phyloP scores from a whole-genome alignment of 1,140 invertebrate genomes.

The Muscidifurax raptorellus region DNA sequence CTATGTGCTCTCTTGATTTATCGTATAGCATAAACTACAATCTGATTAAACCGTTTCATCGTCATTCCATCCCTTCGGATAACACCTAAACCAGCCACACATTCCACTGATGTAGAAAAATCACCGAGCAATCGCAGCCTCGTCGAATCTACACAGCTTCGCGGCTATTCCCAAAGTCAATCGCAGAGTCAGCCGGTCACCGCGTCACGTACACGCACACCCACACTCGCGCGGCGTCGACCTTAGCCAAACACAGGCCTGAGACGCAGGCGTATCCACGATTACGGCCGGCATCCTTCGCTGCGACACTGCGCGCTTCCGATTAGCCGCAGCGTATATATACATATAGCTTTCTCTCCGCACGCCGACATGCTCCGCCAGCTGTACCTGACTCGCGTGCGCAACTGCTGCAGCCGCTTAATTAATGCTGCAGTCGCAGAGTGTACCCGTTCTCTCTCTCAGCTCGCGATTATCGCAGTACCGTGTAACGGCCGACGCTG shows the following conservation, averaged over 20 bases:
- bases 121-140: too few species aligned
- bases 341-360: background rate
- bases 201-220: too few species aligned
- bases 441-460: too few species aligned
- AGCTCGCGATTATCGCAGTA: background rate
- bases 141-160: background rate
- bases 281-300: background rate
- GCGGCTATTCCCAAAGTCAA: background rate
- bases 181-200: too few species aligned
- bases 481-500: background rate
- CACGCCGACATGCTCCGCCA: background rate
- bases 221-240: too few species aligned
- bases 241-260: background rate
- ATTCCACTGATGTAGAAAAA: too few species aligned
- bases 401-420: background rate
- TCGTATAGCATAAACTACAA: too few species aligned
- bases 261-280: background rate
- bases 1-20: too few species aligned
- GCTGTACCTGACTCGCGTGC: background rate
- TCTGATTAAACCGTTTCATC: too few species aligned
- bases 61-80: too few species aligned
- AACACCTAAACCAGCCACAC: too few species aligned
- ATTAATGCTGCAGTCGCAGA: too few species aligned
- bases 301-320: background rate
- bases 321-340: background rate